Conservation (phyloP, 2,113 vertebrate species). For the Chinchilla lanigera region DNA sequence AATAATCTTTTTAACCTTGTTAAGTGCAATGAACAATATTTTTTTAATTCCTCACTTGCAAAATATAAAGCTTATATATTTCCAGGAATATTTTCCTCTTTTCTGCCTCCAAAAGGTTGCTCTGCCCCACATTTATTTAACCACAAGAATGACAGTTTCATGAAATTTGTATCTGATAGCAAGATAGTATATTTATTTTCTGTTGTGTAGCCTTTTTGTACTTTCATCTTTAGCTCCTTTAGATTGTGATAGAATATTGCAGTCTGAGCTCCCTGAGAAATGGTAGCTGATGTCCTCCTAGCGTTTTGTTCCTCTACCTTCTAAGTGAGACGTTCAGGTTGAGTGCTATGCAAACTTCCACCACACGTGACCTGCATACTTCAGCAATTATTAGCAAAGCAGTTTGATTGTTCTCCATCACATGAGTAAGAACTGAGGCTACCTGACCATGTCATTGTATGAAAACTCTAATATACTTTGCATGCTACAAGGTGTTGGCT, state of each 20-base stretch:
- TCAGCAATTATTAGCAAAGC: not conserved
- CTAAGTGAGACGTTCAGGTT: not conserved
- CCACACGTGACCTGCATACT: accelerated
- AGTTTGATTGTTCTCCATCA: not conserved
- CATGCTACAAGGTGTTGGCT: not conserved
- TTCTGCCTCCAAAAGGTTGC: not conserved
- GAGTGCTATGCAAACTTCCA: not conserved
- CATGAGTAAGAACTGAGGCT: not conserved
- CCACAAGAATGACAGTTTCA: not conserved
- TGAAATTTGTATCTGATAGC: not conserved
- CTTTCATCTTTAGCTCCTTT: not conserved
- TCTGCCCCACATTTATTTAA: not conserved
- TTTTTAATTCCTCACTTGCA: not conserved
- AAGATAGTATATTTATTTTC: not conserved
- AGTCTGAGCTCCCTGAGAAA: not conserved
- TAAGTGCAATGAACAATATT: not conserved
- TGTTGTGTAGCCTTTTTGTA: not conserved
- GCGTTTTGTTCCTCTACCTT: not conserved
- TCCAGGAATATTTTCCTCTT: not conserved
- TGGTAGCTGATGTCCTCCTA: not conserved
- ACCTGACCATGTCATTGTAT: accelerated
- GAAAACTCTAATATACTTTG: not conserved
- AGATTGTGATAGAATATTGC: not conserved
- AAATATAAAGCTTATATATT: not conserved
- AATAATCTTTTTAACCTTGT: too few relatives aligned